Conservation (phyloP, 2,113 vertebrate species). For the Meriones unguiculatus region DNA sequence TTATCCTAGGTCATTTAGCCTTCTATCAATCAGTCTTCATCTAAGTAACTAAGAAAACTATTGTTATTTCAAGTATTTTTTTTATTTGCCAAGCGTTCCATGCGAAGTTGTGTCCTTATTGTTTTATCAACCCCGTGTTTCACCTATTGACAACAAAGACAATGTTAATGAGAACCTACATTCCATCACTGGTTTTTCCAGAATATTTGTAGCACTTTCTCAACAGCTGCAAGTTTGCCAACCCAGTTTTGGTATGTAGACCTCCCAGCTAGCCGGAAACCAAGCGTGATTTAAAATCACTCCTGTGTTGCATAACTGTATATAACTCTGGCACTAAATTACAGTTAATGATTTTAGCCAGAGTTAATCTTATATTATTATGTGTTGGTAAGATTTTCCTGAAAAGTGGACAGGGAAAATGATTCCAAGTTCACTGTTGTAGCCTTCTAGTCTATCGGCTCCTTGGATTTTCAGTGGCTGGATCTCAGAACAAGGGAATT, state of each 20-base stretch:
- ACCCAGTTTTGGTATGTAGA: constrained; percentile 77
- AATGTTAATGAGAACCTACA: constrained; percentile 11
- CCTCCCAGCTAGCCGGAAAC: constrained; percentile 75
- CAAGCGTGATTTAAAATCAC: constrained; percentile 62
- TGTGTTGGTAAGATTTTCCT: constrained; percentile 21
- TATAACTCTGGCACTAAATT: constrained; percentile 30
- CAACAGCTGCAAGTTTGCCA: constrained; percentile 63
- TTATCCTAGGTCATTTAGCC: neutral
- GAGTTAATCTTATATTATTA: constrained; percentile 42
- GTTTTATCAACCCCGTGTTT: constrained; percentile 50
- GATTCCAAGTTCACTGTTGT: neutral
- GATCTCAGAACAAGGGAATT: neutral
- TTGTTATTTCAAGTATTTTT: neutral
- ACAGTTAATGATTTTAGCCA: constrained; percentile 64
- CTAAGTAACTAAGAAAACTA: neutral
- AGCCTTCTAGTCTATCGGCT: neutral
- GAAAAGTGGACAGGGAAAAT: neutral
- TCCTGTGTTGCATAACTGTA: constrained; percentile 59
- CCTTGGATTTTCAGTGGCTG: neutral
- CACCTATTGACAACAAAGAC: constrained; percentile 64
- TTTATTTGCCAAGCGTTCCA: neutral
- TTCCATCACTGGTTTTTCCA: constrained; percentile 68
- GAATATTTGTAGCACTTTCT: constrained; percentile 72
- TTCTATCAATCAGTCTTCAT: neutral
- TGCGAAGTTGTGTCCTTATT: neutral